These are phyloP conservation scores for Lerista edwardsae DNA, from an alignment of 2,797 vertebrate genomes.

Conservation along the genomic window DNA sequence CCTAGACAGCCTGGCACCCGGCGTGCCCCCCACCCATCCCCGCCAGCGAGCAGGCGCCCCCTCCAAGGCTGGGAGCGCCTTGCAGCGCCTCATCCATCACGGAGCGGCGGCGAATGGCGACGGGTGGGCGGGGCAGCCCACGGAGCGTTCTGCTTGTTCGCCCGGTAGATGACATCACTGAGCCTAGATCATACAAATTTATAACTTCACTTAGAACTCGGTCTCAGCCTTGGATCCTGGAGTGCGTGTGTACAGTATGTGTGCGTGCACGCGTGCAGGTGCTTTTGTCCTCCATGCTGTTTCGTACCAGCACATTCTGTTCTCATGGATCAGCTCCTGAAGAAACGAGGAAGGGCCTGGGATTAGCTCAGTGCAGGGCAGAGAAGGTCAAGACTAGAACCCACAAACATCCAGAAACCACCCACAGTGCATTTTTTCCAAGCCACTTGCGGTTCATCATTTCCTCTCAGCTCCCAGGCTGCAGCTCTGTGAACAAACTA, in stretches of 20 bases:
- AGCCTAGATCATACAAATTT: neutral
- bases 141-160: no score
- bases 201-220: neutral
- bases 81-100: no score
- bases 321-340: conserved; percentile 45
- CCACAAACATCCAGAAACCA: conserved; percentile 14
- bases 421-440: conserved; percentile 21
- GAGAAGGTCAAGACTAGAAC: neutral
- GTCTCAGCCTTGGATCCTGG: neutral
- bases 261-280: no score
- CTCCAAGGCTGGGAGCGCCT: no score
- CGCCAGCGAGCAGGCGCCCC: no score
- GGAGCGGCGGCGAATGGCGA: no score
- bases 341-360: neutral
- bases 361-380: neutral
- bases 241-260: neutral
- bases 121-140: no score
- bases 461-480: conserved; percentile 1
- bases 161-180: no score
- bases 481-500: neutral
- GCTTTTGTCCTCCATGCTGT: neutral
- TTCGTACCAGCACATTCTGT: conserved; percentile 26
- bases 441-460: neutral
- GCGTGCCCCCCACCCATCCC: no score
- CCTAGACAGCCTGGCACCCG: no score